Percentiles rank a stretch among this genome's conserved stretches.
Evolutionary conservation across 2,113 vertebrate species (phyloP).

Genomic region (Periophthalmodon schlosseri): DNA sequence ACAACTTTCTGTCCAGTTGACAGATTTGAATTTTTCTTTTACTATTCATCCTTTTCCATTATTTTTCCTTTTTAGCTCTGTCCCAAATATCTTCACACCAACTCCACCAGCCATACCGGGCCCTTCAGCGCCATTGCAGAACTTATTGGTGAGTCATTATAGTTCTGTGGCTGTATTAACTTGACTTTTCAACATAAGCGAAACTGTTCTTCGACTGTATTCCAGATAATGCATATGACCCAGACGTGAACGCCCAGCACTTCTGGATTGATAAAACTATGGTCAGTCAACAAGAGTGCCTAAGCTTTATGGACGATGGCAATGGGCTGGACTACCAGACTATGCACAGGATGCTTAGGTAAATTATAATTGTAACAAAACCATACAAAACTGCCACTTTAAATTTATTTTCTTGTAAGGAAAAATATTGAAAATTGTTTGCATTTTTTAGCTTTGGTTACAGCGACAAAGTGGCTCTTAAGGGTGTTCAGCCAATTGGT

Average conservation of each 20-base stretch:
- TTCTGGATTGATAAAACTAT: constrained; percentile 96
- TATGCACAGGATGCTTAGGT: constrained; percentile 97
- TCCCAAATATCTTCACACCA: constrained; percentile 91
- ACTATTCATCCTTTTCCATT: background rate
- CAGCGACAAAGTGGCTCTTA: constrained; percentile 88
- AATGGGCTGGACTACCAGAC: constrained; percentile 86
- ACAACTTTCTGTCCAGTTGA: too few relatives aligned
- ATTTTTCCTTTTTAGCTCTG: constrained; percentile 78
- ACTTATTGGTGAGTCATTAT: constrained; percentile 89
- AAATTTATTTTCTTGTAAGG: background rate
- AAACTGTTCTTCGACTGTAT: constrained; percentile 45
- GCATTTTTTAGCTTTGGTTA: constrained; percentile 86
- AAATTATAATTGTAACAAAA: background rate
- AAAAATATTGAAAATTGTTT: background rate
- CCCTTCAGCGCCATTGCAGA: constrained; percentile 96
- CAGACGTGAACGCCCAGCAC: constrained; percentile 91
- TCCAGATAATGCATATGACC: constrained; percentile 94
- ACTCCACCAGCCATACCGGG: constrained; percentile 98
- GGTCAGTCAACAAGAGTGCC: constrained; percentile 78
- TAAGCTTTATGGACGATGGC: constrained; percentile 93
- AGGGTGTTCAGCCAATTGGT: constrained; percentile 86
- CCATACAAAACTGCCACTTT: background rate
- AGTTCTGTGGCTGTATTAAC: background rate
- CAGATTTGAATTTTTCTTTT: too few relatives aligned
- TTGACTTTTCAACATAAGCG: background rate